These are phyloP conservation scores for Phalacrocorax brasilianus DNA, from an alignment of 2,113 vertebrate species.

Conservation along the genomic window DNA sequence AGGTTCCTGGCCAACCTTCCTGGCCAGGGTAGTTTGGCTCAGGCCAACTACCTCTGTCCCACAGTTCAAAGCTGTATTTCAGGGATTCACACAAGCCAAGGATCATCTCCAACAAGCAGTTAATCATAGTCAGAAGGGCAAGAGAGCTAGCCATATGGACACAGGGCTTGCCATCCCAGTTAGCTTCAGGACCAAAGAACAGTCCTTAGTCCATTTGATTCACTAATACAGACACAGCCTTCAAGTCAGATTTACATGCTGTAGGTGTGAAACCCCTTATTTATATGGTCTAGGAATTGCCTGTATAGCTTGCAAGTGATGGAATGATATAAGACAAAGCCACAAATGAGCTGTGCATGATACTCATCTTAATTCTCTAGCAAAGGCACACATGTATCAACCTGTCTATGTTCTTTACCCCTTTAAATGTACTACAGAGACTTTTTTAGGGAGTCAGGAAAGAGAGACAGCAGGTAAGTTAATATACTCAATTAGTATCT, in stretches of 20 bases:
- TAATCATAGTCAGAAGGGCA: not conserved
- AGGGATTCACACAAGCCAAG: not conserved
- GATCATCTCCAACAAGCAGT: not conserved
- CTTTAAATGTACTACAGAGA: not conserved
- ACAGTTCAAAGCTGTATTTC: not conserved
- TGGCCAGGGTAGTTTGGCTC: not conserved
- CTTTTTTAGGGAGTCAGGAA: not conserved
- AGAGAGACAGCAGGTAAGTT: not conserved
- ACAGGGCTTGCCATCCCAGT: not conserved
- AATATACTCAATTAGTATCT: not conserved
- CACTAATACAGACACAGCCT: not conserved
- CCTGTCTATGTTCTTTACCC: conserved; percentile 9
- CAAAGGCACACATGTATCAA: conserved; percentile 18
- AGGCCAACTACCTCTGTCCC: not conserved
- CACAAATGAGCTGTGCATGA: conserved; percentile 34
- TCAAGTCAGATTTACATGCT: not conserved
- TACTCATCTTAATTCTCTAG: conserved; percentile 34
- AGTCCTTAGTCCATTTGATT: not conserved
- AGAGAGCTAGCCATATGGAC: not conserved
- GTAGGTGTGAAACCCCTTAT: not conserved
- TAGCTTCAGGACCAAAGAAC: not conserved
- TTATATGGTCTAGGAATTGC: not conserved
- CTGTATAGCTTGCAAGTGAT: conserved; percentile 22
- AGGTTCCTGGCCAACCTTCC: not conserved
- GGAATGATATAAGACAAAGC: conserved; percentile 46